Percentiles rank a stretch among this genome's conserved stretches.
phyloP scores from a whole-genome alignment of 2,797 vertebrate genomes.

The Poeciliopsis paucimaculata region DNA sequence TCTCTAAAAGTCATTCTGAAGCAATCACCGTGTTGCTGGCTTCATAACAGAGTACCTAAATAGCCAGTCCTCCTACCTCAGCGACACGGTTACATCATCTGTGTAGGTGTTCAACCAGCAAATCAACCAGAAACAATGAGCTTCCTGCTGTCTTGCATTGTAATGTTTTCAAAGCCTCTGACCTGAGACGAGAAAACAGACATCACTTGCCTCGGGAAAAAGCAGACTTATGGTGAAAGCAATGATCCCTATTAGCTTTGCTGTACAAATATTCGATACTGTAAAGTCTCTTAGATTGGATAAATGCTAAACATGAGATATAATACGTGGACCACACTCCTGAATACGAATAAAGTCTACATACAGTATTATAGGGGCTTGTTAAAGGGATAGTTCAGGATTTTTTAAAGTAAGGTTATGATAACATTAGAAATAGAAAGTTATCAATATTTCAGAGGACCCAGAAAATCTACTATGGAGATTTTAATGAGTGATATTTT shows the following conservation, averaged over 20 bases:
- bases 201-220: conserved; percentile 36
- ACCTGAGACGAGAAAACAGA: conserved; percentile 39
- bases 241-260: neutral
- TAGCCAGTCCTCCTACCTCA: conserved; percentile 51
- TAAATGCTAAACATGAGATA: neutral
- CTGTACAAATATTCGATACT: neutral
- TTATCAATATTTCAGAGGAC: neutral
- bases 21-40: conserved; percentile 30
- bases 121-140: conserved; percentile 48
- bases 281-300: neutral
- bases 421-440: neutral
- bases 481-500: neutral
- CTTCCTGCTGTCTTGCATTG: conserved; percentile 38
- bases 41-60: conserved; percentile 46
- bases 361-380: neutral
- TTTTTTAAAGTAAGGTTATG: neutral
- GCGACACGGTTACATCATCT: conserved; percentile 63
- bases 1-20: conserved; percentile 29
- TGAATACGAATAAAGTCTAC: neutral
- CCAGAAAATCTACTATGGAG: neutral
- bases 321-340: neutral
- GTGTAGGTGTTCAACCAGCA: conserved; percentile 63
- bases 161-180: conserved; percentile 46
- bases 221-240: conserved; percentile 26
- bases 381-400: neutral